Base-by-base conservation (phyloP, 2,888 invertebrate genomes). In the Alloscopus bannaensis region DNA sequence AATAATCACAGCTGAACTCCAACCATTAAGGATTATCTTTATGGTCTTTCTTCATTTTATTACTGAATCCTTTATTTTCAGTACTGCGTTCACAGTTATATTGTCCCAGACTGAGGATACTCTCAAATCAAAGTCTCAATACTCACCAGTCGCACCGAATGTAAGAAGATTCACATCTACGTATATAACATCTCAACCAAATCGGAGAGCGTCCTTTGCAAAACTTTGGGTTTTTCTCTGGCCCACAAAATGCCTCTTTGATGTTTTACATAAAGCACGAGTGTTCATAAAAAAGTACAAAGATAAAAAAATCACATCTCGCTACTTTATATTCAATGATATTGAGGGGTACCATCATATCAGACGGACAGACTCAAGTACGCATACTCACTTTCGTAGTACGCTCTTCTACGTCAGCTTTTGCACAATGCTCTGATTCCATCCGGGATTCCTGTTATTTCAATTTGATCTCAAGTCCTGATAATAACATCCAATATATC, bases 191-290 rank as follows among this genome's bases (percentile, higher is more conserved):
- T 36, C 13, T n/a, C n/a, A n/a, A n/a, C n/a, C 8, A 36, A 8
- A 36, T 13, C 13, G 36, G 13, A 36, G 13, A 8, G 8, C 36
- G 36, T 13, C 13, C 36, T 13, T 36, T 45, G 45, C 24, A 52
- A 24, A 59, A 59, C 59, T 28, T 31, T 16, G 59, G 50, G 69
- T 42, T 36, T 71, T 50, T 50, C 29, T 62, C 31, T 31, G 62
- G 62, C 62, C 71, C 71, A 71, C 71, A 71, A 71, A 70, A 71
- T 62, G 60, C 26, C 52, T 28, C 26, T 40, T 50, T 71, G 62
- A 62, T 60, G 60, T 36, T 45, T 62, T 36, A 26, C 60, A 62
- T 71, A 62, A 71, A 71, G n/a, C n/a, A 62, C 45, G 22, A 6
- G 20, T 45, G n/a, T 50, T 36, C 62, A 71, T 71, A 22, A 60